Evolutionary conservation across 2,888 invertebrate species (phyloP), one percentile per base, ranked within the genome.

Genomic region (Thelaira solivaga): DNA sequence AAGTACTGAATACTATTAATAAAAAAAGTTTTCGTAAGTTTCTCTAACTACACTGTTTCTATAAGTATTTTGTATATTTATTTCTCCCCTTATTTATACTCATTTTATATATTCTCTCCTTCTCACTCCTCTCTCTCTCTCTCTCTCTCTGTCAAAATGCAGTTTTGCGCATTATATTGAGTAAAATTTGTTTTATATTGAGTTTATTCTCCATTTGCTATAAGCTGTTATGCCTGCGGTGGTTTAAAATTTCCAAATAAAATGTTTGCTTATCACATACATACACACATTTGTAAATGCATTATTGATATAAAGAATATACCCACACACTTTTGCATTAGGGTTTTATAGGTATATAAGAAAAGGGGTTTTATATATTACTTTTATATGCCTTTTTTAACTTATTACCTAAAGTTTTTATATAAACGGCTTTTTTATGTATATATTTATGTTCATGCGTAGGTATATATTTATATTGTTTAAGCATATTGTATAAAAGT

Each of bases 111-210:
- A 6, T 13, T 13, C 6, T 39, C 4, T 5, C 1, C n/a, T 39
- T 13, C 36, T 13, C 4, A 39, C 7, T 39, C 16, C 1, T 4
- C 13, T 36, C 36, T 36, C n/a, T 36, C 36, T 36, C 31, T 69
- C 29, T 22, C n/a, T 45, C 49, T 39, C 51, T 36, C 18, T 39
- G 57, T 7, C n/a, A 2, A 8, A 43, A 43, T 74, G 51, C 36
- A 74, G 34, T 36, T 67, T 61, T 67, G 74, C 51, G 67, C 74
- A 39, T 43, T 41, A 3, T 7, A 45, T 18, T 20, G 29, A 64
- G 43, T 47, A 39, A 7, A 47, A 5, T 53, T 41, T 22, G 1
- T 11, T 57, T 49, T 45, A 8, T 57, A 7, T 20, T 57, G 13
- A 29, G 47, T 13, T 22, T 13, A 3, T 39, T 31, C 62, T 29